These are phyloP conservation scores for Coreoperca whiteheadi DNA, from an alignment of 2,113 vertebrate genomes.

Conservation along the genomic window DNA sequence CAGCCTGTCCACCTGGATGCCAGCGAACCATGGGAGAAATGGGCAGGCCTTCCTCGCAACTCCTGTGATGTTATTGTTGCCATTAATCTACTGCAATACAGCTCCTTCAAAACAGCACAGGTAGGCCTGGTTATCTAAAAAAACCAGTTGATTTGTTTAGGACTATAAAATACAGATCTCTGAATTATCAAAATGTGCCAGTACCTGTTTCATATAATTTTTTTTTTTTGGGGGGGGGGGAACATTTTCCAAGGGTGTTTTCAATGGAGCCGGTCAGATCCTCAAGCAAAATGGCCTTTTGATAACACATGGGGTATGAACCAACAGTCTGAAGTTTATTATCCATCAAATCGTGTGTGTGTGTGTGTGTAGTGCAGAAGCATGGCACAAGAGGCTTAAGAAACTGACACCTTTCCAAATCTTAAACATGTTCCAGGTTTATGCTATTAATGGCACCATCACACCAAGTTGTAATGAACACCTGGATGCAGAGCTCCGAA, in stretches of 20 bases:
- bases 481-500: constrained; percentile 75
- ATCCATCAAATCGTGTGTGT: neutral
- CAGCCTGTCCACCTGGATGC: constrained; percentile 81
- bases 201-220: neutral
- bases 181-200: neutral
- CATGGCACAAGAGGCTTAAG: neutral
- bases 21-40: constrained; percentile 80
- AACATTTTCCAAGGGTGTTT: constrained; percentile 70
- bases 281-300: constrained; percentile 78
- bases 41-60: constrained; percentile 70
- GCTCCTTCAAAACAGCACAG: constrained; percentile 78
- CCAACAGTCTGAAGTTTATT: neutral
- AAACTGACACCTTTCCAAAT: neutral
- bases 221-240: neutral
- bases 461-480: constrained; percentile 79
- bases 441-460: constrained; percentile 84
- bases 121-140: constrained; percentile 31
- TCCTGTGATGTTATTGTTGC: constrained; percentile 81
- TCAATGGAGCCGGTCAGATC: constrained; percentile 79
- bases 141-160: neutral
- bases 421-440: constrained; percentile 68
- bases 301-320: constrained; percentile 81
- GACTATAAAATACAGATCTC: neutral
- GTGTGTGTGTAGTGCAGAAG: neutral
- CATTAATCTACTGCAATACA: constrained; percentile 83